Evolutionary conservation across 2,113 vertebrate species (phyloP).

Genomic region (Stigmatopora argus): DNA sequence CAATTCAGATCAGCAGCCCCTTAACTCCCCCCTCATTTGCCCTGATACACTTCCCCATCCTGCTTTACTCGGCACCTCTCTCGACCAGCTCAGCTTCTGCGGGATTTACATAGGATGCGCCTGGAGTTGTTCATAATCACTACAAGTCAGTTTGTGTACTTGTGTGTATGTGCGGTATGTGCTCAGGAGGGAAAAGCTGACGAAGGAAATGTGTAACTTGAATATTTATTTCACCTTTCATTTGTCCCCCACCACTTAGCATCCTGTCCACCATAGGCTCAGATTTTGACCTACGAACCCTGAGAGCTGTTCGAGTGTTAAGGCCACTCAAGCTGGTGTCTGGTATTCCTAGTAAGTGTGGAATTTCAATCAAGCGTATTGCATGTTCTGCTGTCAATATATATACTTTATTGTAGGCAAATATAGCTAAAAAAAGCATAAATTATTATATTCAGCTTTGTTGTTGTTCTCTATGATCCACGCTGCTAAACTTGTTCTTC

Average conservation of each 20-base stretch:
- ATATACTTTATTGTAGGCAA: slow-evolving; percentile 3
- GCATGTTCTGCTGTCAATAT: not conserved
- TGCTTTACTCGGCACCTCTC: slow-evolving; percentile 48
- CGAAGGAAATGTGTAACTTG: slow-evolving; percentile 29
- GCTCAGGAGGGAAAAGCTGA: slow-evolving; percentile 27
- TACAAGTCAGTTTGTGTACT: slow-evolving; percentile 21
- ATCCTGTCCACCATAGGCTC: slow-evolving; percentile 80
- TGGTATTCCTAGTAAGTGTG: slow-evolving; percentile 92
- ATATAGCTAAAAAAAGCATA: slow-evolving; percentile 18
- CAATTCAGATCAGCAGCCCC: slow-evolving; percentile 19
- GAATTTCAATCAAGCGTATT: not conserved
- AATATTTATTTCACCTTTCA: slow-evolving; percentile 42
- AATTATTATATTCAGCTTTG: slow-evolving; percentile 30
- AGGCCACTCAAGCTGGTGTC: slow-evolving; percentile 94
- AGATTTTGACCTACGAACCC: slow-evolving; percentile 92
- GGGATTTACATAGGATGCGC: slow-evolving; percentile 53
- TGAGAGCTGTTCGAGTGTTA: slow-evolving; percentile 91
- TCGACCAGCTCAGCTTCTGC: slow-evolving; percentile 49
- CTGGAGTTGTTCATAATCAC: slow-evolving; percentile 38
- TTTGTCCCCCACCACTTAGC: slow-evolving; percentile 52
- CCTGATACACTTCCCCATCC: slow-evolving; percentile 47
- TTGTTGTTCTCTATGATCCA: slow-evolving; percentile 42
- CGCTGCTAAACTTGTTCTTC: slow-evolving; percentile 36
- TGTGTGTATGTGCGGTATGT: slow-evolving; percentile 1
- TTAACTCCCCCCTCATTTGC: slow-evolving; percentile 19